A percentile compares a stretch with the other conserved stretches of the same genome.
These are phyloP conservation scores for Ursus arctos DNA, from an alignment of 2,113 vertebrate species.

Conservation along the genomic window DNA sequence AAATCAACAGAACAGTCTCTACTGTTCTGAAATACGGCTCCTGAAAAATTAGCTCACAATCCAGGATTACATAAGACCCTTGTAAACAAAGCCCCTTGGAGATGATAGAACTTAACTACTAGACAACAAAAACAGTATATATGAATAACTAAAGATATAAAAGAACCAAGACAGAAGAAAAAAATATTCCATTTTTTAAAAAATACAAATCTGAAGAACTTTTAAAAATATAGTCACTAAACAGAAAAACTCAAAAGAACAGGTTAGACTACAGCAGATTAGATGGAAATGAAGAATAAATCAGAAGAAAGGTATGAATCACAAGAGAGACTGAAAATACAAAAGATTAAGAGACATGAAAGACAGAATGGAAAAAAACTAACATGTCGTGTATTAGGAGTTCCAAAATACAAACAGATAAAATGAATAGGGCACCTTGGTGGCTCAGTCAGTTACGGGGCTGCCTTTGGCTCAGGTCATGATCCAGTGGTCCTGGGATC, in stretches of 20 bases:
- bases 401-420: not conserved
- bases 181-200: not conserved
- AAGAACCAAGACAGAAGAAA: not conserved
- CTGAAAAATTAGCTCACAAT: not conserved
- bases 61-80: not conserved
- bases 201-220: not conserved
- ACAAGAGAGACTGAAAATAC: not conserved
- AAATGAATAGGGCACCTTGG: not conserved
- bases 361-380: not conserved
- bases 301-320: not conserved
- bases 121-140: not conserved
- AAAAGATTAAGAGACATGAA: not conserved
- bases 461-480: not conserved
- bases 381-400: not conserved
- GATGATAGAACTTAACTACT: not conserved
- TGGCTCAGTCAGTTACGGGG: not conserved
- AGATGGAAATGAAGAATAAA: not conserved
- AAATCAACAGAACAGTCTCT: not conserved
- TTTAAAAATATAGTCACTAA: not conserved
- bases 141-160: not conserved
- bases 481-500: not conserved
- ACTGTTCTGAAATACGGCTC: not conserved
- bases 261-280: not conserved
- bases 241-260: not conserved
- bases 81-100: not conserved